Evolutionary conservation across 1,140 invertebrate species (phyloP).

Genomic region (Cryptotermes secundus): DNA sequence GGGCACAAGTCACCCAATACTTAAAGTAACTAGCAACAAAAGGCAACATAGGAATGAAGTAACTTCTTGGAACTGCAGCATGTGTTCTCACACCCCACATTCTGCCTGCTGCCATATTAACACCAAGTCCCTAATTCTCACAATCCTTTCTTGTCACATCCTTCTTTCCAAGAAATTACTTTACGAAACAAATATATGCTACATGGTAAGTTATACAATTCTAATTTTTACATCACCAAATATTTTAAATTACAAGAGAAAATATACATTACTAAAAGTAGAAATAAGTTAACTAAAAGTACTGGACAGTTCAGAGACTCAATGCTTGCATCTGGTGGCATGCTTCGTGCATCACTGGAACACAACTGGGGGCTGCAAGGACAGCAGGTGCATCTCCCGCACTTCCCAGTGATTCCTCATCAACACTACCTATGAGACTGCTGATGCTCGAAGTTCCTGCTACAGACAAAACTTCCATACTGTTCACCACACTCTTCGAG

Average conservation of each 20-base stretch:
- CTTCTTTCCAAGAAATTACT: conserved; percentile 15
- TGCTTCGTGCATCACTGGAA: conserved; percentile 46
- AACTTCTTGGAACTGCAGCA: not conserved
- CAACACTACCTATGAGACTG: conserved; percentile 37
- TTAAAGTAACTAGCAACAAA: not conserved
- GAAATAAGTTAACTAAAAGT: conserved; percentile 6
- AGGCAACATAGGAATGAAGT: not conserved
- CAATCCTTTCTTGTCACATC: not conserved
- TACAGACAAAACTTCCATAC: not conserved
- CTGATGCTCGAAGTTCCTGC: too few relatives aligned
- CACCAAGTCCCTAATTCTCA: not conserved
- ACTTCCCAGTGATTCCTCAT: conserved; percentile 42
- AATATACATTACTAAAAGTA: not conserved
- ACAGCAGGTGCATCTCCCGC: conserved; percentile 44
- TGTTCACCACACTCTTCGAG: not conserved
- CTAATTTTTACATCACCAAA: not conserved
- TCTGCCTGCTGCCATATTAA: not conserved
- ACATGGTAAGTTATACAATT: not conserved
- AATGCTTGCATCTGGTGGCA: conserved; percentile 52
- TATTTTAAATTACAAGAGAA: conserved; percentile 5
- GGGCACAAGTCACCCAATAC: not conserved
- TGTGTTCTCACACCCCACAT: not conserved
- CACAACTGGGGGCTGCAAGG: conserved; percentile 38
- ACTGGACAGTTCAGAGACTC: conserved; percentile 41
- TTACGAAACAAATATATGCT: not conserved